Evolutionary conservation across 2,113 vertebrate species (phyloP).

Genomic region (Macroglossus sobrinus): DNA sequence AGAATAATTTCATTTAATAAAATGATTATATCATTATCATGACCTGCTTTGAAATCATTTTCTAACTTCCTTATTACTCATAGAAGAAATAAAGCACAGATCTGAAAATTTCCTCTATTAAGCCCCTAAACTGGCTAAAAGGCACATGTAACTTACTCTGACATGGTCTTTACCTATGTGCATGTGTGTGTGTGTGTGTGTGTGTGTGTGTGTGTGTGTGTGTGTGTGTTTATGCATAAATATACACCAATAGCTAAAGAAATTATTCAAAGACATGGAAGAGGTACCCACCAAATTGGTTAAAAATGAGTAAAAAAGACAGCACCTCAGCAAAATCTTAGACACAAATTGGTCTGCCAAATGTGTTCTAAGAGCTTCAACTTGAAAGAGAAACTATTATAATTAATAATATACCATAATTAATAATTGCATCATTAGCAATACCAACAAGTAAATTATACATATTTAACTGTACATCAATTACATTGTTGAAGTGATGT

Average conservation of each 20-base stretch:
- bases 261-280: neutral
- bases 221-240: neutral
- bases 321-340: neutral
- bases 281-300: neutral
- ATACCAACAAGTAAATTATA: neutral
- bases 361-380: neutral
- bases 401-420: constrained; percentile 17
- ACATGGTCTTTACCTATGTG: neutral
- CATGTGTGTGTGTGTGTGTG: rapidly evolving
- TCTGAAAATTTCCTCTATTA: too few relatives aligned
- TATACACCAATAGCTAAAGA: neutral
- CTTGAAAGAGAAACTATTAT: neutral
- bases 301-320: neutral
- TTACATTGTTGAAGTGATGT: neutral
- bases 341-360: neutral
- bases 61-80: neutral
- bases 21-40: neutral
- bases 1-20: neutral
- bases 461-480: neutral
- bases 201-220: rapidly evolving
- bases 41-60: neutral
- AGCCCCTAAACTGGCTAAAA: neutral
- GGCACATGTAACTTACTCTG: neutral
- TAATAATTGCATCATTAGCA: constrained; percentile 40
- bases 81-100: neutral